Evolutionary conservation across 2,797 vertebrate genomes (phyloP).

Genomic region (Brachyrhaphis roseni): DNA sequence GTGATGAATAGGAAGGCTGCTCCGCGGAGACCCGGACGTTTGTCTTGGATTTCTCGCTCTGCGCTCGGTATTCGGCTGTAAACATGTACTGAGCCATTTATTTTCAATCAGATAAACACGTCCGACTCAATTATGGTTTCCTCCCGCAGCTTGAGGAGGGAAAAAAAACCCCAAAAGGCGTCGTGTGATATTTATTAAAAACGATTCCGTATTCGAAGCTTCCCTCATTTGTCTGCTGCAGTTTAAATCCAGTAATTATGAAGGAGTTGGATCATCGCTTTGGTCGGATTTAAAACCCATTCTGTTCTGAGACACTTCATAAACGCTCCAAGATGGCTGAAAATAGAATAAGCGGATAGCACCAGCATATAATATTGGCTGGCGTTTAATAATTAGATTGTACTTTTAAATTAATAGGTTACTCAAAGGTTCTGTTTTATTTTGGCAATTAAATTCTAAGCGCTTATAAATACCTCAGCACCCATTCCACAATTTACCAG

Average conservation of each 20-base stretch:
- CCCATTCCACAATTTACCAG: background rate
- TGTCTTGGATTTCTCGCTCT: constrained; percentile 21
- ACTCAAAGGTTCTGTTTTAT: background rate
- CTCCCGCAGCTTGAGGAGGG: background rate
- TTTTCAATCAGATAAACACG: constrained; percentile 1
- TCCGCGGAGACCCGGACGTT: constrained; percentile 48
- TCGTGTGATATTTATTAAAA: constrained; percentile 5
- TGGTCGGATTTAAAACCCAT: constrained; percentile 12
- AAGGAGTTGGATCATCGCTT: constrained; percentile 14
- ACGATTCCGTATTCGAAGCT: background rate
- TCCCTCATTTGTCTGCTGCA: constrained; percentile 10
- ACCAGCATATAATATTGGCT: background rate
- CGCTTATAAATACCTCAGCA: background rate
- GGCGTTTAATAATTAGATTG: background rate
- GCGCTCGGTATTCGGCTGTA: constrained; percentile 4
- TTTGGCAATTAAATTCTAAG: background rate
- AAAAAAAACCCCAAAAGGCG: background rate
- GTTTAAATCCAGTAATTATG: constrained; percentile 35
- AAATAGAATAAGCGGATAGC: constrained; percentile 9
- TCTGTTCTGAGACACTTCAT: constrained; percentile 18
- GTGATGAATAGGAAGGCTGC: constrained; percentile 59
- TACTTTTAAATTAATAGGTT: background rate
- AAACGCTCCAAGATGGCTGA: background rate
- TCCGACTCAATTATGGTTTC: constrained; percentile 9
- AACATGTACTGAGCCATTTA: constrained; percentile 9